A percentile compares a stretch with the other conserved stretches of the same genome.
phyloP scores from a whole-genome alignment of 1,140 invertebrate species.

The Harlomillsia oculata region DNA sequence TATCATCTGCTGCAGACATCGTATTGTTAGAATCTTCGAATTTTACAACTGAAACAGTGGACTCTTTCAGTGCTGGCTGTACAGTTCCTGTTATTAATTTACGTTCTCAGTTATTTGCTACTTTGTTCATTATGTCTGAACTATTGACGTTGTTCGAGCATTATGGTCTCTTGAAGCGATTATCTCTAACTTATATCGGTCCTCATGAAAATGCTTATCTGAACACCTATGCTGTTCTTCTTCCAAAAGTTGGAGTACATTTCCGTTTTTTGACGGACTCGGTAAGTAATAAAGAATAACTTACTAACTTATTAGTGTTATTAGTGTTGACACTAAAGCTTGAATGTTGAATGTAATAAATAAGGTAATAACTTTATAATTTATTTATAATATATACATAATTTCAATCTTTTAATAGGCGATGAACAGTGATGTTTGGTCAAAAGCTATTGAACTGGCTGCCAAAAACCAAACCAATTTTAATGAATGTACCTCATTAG shows the following conservation, averaged over 20 bases:
- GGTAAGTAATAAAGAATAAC: conserved; percentile 12
- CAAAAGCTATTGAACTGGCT: conserved; percentile 9
- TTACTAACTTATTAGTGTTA: not conserved
- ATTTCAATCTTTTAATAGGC: not conserved
- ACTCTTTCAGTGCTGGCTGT: conserved; percentile 6
- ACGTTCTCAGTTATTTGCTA: conserved; percentile 4
- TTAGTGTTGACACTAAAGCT: not conserved
- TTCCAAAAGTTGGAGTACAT: conserved; percentile 25
- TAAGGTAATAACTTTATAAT: not conserved
- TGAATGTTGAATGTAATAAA: not conserved
- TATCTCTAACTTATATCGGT: conserved; percentile 14
- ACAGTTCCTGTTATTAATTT: conserved; percentile 14
- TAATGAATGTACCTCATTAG: conserved; percentile 7
- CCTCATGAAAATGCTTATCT: conserved; percentile 8
- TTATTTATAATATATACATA: not conserved
- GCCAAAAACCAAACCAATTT: conserved; percentile 15
- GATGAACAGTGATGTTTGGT: conserved; percentile 1
- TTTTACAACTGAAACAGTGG: not conserved
- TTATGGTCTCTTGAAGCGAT: conserved; percentile 21
- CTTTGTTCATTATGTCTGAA: conserved; percentile 10
- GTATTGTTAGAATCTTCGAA: conserved; percentile 17
- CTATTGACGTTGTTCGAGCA: conserved; percentile 21
- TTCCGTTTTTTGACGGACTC: conserved; percentile 9
- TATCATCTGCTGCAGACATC: conserved; percentile 12
- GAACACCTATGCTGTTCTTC: conserved; percentile 14